Evolutionary conservation across 2,888 invertebrate genomes (phyloP), one percentile per base, ranked within the genome.

Genomic region (Phlogophora meticulosa): DNA sequence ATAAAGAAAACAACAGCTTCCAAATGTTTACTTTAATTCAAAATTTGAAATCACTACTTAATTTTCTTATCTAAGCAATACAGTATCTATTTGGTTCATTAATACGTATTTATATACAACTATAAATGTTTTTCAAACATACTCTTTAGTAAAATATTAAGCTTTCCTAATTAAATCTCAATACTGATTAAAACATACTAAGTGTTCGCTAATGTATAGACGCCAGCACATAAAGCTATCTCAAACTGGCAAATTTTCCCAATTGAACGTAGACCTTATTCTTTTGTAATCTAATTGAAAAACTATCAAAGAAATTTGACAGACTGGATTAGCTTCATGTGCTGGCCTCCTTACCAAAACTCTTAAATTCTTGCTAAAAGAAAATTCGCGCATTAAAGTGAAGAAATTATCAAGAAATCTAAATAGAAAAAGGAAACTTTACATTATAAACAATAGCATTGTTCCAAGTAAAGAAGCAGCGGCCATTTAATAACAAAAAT

Each of bases 51-150:
- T 90, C 90, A 90, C 93, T 93, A 93, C 93, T 80, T 70, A 63
- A 86, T 90, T 86, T 85, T 87, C 86, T 88, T 89, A 87, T 84
- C 80, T 88, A 88, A 89, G 90, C 83, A 88, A 83, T 87, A 90
- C 85, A 85, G 77, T 88, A 85, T 88, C 84, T 84, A 87, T 87
- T 89, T 90, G 87, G 86, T 90, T 91, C 90, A 80, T 81, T 82
- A 87, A 87, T 88, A 83, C 84, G 77, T 74, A 76, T 78, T 75
- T 92, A 92, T 91, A 86, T 91, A 91, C 91, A 92, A 80, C 87
- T 87, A 90, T 81, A 87, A 89, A 88, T 90, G 92, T 93, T 92
- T 93, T 91, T 87, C 80, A 91, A 93, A 94, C 93, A 93, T 92
- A 89, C 83, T 88, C 79, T 86, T 84, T 86, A 86, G 76, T 88